Evolutionary conservation across 2,113 vertebrate species (phyloP).

Genomic region (Cynoglossus semilaevis): DNA sequence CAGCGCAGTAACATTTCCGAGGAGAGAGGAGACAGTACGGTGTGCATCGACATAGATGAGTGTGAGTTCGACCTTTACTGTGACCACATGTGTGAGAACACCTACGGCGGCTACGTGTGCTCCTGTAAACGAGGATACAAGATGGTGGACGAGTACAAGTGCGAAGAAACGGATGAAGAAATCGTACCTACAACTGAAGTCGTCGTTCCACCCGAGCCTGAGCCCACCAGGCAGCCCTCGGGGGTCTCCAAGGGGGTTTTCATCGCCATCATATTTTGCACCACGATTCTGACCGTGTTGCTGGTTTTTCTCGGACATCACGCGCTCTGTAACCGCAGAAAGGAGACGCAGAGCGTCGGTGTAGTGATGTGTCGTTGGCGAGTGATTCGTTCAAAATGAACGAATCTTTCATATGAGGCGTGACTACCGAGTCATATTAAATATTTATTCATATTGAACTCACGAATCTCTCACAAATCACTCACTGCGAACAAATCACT

Average conservation of each 20-base stretch:
- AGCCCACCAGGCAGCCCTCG: constrained; percentile 3
- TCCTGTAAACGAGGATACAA: constrained; percentile 45
- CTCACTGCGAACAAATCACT: no score
- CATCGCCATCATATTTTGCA: constrained; percentile 62
- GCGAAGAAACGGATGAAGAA: constrained; percentile 9
- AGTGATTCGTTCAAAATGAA: no score
- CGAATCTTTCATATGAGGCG: no score
- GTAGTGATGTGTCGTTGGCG: no score
- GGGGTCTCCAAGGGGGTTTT: constrained; percentile 47
- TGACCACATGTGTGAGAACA: constrained; percentile 51
- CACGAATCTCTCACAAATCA: no score
- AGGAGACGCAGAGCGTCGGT: constrained; percentile 20
- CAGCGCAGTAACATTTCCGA: constrained; percentile 47
- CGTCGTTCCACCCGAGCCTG: neutral
- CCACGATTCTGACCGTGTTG: constrained; percentile 42
- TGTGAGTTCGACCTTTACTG: constrained; percentile 21
- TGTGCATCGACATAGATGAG: constrained; percentile 69
- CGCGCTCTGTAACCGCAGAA: constrained; percentile 17
- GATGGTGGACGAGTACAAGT: neutral
- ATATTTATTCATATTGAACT: no score
- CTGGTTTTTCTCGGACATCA: constrained; percentile 49
- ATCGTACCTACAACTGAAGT: neutral
- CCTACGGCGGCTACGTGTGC: constrained; percentile 62
- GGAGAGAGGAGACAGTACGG: accelerated
- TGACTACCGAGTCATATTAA: no score